Evolutionary conservation across 2,888 invertebrate genomes (phyloP), one percentile per base, ranked within the genome.

Genomic region (Coelopa pilipes): DNA sequence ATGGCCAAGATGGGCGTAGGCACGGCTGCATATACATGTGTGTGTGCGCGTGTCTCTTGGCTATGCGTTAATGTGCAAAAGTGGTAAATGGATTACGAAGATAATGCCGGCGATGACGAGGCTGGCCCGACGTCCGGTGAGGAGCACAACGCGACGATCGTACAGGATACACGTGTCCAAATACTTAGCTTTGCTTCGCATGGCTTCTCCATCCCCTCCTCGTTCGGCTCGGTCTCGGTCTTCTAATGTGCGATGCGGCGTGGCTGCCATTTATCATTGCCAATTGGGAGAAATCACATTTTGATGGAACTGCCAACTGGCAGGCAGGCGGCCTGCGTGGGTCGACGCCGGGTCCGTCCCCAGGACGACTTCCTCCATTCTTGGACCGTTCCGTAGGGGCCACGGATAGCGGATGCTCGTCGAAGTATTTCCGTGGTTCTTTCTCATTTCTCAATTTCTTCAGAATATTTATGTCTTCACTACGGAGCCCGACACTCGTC

Each of bases 41-140:
- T 34, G 34, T 34, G 34, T 34, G 1, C 55, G 15, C 55, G 45
- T 19, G 46, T 59, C 24, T 24, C 59, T 70, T 73, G 63, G 74
- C 72, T 71, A 66, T 77, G 75, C 73, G 72, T 77, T 77, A 77
- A 77, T 75, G 74, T 75, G 77, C 75, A 75, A 76, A 75, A 78
- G 75, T 76, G 76, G 76, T 75, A 77, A 79, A 79, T 79, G 76
- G 68, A 69, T 69, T 69, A 60, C 50, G 46, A 53, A 50, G 73
- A 73, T 69, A 62, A 63, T 69, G 68, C 63, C 12, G 55, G 50
- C 47, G 72, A 34, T 66, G 66, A 62, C n/a, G 72, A 66, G n/a
- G 34, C 45, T 57, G 47, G 5, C 11, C 19, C 10, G 49, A 13
- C n/a, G 34, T 17, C 11, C 34, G 50, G 11, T 67, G 50, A 49